Evolutionary conservation across 2,888 invertebrate species (phyloP).

Genomic region (Caenorhabditis japonica): DNA sequence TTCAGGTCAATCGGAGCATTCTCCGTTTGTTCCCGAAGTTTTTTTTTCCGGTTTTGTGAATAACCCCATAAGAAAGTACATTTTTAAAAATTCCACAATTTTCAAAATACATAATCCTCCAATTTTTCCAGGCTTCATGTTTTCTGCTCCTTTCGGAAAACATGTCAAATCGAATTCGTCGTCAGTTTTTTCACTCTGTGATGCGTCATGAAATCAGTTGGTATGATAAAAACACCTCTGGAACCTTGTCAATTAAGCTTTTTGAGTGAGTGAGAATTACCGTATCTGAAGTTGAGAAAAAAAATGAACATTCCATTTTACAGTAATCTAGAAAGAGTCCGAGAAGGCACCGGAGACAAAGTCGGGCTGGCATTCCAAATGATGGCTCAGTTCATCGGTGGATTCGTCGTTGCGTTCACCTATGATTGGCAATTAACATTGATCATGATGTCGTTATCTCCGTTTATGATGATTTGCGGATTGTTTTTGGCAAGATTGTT

Average conservation of each 20-base stretch:
- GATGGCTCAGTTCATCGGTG: conserved; percentile 72
- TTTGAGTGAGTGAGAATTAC: conserved; percentile 78
- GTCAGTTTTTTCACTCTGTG: conserved; percentile 78
- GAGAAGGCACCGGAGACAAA: conserved; percentile 76
- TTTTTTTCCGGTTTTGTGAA: no score
- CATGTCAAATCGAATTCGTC: conserved; percentile 79
- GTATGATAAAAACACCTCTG: conserved; percentile 79
- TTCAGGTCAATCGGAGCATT: no score
- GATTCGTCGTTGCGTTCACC: conserved; percentile 66
- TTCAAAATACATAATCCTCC: background rate
- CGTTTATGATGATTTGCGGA: conserved; percentile 70
- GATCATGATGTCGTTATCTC: conserved; percentile 76
- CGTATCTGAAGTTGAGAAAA: no score
- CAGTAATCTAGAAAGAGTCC: conserved; percentile 74
- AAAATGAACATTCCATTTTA: conserved; percentile 15
- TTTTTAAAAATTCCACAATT: no score
- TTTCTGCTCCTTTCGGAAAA: conserved; percentile 78
- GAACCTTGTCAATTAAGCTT: conserved; percentile 79
- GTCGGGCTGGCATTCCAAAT: conserved; percentile 70
- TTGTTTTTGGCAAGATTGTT: conserved; percentile 76
- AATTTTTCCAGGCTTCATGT: conserved; percentile 76
- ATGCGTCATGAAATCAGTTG: conserved; percentile 79
- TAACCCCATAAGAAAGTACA: no score
- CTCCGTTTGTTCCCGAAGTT: no score
- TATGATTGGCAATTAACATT: conserved; percentile 73